Percentiles rank a stretch among this genome's conserved stretches.
These are phyloP conservation scores for Theristicus caerulescens DNA, from an alignment of 2,113 vertebrate genomes.

Conservation along the genomic window DNA sequence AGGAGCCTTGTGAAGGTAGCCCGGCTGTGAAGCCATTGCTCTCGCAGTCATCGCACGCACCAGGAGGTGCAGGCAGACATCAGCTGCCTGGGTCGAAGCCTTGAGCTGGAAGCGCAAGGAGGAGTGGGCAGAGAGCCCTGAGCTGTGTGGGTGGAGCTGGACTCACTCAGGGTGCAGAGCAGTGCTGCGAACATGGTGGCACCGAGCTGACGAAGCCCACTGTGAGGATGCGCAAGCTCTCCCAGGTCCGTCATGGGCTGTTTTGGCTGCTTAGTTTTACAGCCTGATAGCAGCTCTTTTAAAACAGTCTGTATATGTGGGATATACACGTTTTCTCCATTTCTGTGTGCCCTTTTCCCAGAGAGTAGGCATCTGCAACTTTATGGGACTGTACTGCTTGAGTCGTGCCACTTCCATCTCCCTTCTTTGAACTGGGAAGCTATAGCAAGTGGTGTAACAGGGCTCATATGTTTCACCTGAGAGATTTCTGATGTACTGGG, in stretches of 20 bases:
- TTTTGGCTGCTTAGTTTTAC: not conserved
- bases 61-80: not conserved
- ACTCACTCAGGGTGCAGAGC: too few relatives aligned
- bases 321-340: fast-evolving
- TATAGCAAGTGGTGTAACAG: not conserved
- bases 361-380: not conserved
- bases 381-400: not conserved
- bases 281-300: not conserved
- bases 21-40: not conserved
- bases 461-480: not conserved
- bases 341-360: not conserved
- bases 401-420: not conserved
- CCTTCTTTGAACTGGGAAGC: not conserved
- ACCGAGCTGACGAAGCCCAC: not conserved
- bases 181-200: fast-evolving
- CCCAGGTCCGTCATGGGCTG: not conserved
- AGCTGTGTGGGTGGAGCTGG: not conserved
- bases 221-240: not conserved
- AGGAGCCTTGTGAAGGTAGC: not conserved
- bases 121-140: not conserved
- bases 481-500: not conserved
- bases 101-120: not conserved
- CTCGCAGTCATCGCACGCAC: fast-evolving
- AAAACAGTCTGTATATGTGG: not conserved
- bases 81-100: not conserved